Evolutionary conservation across 2,113 vertebrate species (phyloP), one percentile per base, ranked within the genome.

Genomic region (Cynocephalus volans): DNA sequence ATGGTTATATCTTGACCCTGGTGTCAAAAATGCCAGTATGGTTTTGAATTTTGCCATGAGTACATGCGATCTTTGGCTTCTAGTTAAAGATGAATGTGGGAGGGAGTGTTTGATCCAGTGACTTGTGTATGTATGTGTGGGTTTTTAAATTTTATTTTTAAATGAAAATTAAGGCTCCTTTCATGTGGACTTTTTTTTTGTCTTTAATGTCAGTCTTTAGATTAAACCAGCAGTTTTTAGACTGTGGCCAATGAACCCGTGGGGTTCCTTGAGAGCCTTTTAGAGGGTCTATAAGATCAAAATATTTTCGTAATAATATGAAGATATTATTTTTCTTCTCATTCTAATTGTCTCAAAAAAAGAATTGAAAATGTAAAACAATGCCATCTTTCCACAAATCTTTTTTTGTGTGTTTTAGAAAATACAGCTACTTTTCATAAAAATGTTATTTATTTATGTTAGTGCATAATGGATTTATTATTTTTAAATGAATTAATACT

Each of bases 341-440:
- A 79, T 26, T 96, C 50, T 82, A 19, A 36, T 28, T 88, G 41
- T 97, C 41, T 87, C 65, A 93, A 93, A 72, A 41, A 96, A 60
- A 85, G 41, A 82, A 11, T 79, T 93, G 26, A 75, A 95, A 86
- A 89, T 90, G 19, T 92, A 81, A 77, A 97, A 70, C 4, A 76
- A 50, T 95, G 50, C 72, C 64, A 36, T 89, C 60, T 90, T 88
- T 28, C 31, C 73, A 92, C 18, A 85, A 60, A 76, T 67, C 62
- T 82, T 88, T 90, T 67, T 79, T 77, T 81, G 56, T 81, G 56
- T 84, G 31, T 69, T 93, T 90, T 87, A 83, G 14, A 95, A 91
- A 95, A 95, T 75, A 81, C 13, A 45, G n/a, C 48, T 97, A 58
- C 93, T 96, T 93, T 97, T 94, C 81, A 96, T 82, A 28, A 85